Conservation (phyloP, 1,140 invertebrate species). For the Anoplophora glabripennis region DNA sequence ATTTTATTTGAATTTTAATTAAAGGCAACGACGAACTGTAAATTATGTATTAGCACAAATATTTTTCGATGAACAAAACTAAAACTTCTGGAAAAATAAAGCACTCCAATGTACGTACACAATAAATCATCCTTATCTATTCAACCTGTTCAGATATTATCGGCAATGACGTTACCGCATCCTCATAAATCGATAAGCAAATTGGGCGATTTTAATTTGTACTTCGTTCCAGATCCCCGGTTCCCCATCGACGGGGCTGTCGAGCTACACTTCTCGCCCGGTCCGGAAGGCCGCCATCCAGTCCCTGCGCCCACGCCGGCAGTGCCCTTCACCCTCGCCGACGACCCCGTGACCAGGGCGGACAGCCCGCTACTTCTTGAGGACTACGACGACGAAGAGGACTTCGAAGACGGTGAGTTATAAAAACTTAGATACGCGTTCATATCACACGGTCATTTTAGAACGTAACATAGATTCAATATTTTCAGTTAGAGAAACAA, state of each 20-base stretch:
- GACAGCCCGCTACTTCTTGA: conserved; percentile 81
- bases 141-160: no score
- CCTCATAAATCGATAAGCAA: background rate
- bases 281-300: conserved; percentile 57
- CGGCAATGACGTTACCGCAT: background rate
- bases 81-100: no score
- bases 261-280: conserved; percentile 76
- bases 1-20: no score
- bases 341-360: conserved; percentile 70
- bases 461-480: no score
- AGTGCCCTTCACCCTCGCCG: conserved; percentile 60
- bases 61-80: no score
- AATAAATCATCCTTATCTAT: no score
- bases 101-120: no score
- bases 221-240: conserved; percentile 55
- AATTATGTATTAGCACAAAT: no score
- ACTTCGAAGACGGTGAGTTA: conserved; percentile 44
- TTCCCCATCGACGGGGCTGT: conserved; percentile 77
- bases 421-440: no score
- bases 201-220: background rate
- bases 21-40: no score
- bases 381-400: conserved; percentile 49
- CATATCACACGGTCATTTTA: no score
- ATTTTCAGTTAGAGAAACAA: no score
- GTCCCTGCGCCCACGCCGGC: conserved; percentile 69